Base-by-base conservation (phyloP, 2,888 invertebrate species). In the Nemotelus nigrinus region DNA sequence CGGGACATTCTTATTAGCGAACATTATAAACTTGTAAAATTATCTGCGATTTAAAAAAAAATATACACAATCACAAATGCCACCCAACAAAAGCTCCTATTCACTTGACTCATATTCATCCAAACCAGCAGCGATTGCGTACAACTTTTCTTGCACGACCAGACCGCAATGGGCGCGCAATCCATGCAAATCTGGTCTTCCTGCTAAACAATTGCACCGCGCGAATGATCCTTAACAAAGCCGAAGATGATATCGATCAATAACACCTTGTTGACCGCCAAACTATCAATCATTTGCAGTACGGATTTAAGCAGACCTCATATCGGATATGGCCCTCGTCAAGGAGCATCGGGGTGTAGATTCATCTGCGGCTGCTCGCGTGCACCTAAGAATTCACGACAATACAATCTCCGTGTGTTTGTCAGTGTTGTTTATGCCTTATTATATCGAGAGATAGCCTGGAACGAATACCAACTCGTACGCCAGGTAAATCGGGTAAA, bases 221-320 rank as follows among this genome's bases (percentile, higher is more conserved):
- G 72, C 48, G 74, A 74, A 39, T 60, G 74, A 74, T 74, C 74
- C 74, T 74, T 60, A 60, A 41, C 74, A 57, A 50, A 44, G 10
- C 43, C 53, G 41, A 55, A 53, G 68, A 60, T 72, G 72, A 60
- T 45, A 74, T 74, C 74, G 63, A 74, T 74, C 74, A 74, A 74
- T 74, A 74, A 74, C 74, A 74, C 74, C 74, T 74, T 74, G 74
- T 74, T 74, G 74, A 48, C 74, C 74, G 74, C 63, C 48, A 74
- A 63, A 60, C 57, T 58, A 58, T 57, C 74, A 57, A 74, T 74
- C 74, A 74, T 25, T 25, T 5, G 48, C 63, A 63, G n/a, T 48
- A 44, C 50, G 41, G n/a, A 39, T 39, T 53, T 55, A 44, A 53
- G 43, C 41, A 39, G 50, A 43, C 44, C 50, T 63, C 39, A 48